Conservation (phyloP, 2,113 vertebrate genomes). For the Takifugu flavidus region DNA sequence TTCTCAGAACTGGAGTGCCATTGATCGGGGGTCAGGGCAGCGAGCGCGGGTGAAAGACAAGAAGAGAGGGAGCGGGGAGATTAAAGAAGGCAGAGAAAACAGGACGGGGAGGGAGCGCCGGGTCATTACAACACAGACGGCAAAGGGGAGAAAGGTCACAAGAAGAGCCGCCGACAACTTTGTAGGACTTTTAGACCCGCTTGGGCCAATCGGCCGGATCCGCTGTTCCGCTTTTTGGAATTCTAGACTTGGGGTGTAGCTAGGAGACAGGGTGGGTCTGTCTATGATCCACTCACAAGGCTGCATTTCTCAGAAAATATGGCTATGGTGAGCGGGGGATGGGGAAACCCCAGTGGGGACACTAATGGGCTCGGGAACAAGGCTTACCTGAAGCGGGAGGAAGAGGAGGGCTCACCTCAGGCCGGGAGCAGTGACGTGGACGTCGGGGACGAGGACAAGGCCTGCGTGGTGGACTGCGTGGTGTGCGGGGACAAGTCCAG, state of each 20-base stretch:
- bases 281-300: slow-evolving; percentile 52
- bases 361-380: slow-evolving; percentile 80
- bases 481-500: slow-evolving; percentile 94
- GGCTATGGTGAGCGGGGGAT: slow-evolving; percentile 94
- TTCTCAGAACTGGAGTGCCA: slow-evolving; percentile 53
- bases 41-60: slow-evolving; percentile 39
- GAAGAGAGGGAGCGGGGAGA: slow-evolving; percentile 44
- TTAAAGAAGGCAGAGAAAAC: slow-evolving; percentile 45
- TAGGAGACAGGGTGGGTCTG: slow-evolving; percentile 40
- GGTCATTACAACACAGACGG: slow-evolving; percentile 48
- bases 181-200: background rate
- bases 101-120: slow-evolving; percentile 16
- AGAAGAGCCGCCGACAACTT: background rate
- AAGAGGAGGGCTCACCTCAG: slow-evolving; percentile 84
- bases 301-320: slow-evolving; percentile 74
- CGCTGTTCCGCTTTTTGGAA: slow-evolving; percentile 5
- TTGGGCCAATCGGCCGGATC: background rate
- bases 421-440: slow-evolving; percentile 88
- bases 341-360: slow-evolving; percentile 86
- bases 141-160: slow-evolving; percentile 62
- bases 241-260: slow-evolving; percentile 11
- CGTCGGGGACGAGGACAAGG: slow-evolving; percentile 83
- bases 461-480: slow-evolving; percentile 88
- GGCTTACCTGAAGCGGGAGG: slow-evolving; percentile 80
- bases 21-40: slow-evolving; percentile 55